Conservation (phyloP, 2,113 vertebrate species). For the Coryphaenoides rupestris region DNA sequence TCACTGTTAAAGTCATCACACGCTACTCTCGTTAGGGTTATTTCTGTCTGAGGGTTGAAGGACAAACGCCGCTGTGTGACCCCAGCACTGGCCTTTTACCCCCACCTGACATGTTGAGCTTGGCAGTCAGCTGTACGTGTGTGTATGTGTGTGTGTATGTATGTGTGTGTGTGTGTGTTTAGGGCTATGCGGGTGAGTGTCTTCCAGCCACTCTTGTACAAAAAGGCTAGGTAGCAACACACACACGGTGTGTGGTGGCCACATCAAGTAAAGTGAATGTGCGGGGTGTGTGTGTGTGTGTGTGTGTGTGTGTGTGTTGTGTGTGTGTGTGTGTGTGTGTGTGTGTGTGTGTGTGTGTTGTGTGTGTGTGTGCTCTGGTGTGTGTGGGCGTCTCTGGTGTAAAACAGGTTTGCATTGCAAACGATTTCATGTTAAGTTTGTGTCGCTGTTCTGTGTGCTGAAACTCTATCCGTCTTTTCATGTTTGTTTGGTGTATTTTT, state of each 20-base stretch:
- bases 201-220: constrained; percentile 41
- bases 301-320: constrained; percentile 11
- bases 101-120: constrained; percentile 17
- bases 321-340: constrained; percentile 36
- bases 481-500: constrained; percentile 42
- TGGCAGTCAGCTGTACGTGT: background rate
- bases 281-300: constrained; percentile 28
- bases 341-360: background rate
- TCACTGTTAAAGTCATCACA: constrained; percentile 18
- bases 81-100: constrained; percentile 35
- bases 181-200: constrained; percentile 7
- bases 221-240: constrained; percentile 40
- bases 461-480: background rate
- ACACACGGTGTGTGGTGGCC: constrained; percentile 1
- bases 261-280: constrained; percentile 5
- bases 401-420: constrained; percentile 66
- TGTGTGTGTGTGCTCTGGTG: constrained; percentile 23
- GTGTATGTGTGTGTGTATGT: constrained; percentile 5
- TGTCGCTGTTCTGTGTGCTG: background rate
- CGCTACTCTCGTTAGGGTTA: constrained; percentile 25
- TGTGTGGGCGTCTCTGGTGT: too few species aligned
- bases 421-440: constrained; percentile 12
- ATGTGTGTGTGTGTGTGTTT: constrained; percentile 5
- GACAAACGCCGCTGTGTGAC: constrained; percentile 42
- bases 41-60: constrained; percentile 44